Evolutionary conservation across 2,113 vertebrate genomes (phyloP).

Genomic region (Amia ocellicauda): DNA sequence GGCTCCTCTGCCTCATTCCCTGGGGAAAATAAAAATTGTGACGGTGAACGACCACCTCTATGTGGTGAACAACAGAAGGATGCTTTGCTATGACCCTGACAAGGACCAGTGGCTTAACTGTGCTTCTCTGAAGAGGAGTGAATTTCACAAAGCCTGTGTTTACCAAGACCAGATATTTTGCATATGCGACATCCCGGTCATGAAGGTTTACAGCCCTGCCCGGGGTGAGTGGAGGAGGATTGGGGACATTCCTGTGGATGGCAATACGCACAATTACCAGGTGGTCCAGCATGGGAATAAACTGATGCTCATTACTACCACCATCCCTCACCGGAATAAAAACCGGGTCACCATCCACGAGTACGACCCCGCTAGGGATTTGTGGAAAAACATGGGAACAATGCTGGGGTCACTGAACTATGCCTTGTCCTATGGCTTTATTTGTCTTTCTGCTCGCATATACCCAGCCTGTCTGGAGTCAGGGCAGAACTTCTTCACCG

Average conservation of each 20-base stretch:
- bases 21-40: slow-evolving; percentile 79
- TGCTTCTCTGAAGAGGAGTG: slow-evolving; percentile 73
- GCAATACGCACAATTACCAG: slow-evolving; percentile 78
- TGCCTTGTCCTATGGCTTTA: slow-evolving; percentile 65
- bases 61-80: slow-evolving; percentile 77
- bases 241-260: slow-evolving; percentile 76
- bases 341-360: slow-evolving; percentile 81
- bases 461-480: slow-evolving; percentile 77
- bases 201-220: slow-evolving; percentile 79
- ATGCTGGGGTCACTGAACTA: slow-evolving; percentile 72
- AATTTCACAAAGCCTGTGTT: slow-evolving; percentile 81
- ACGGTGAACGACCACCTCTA: slow-evolving; percentile 76
- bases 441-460: slow-evolving; percentile 76
- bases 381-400: slow-evolving; percentile 74
- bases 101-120: slow-evolving; percentile 81
- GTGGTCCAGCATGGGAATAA: slow-evolving; percentile 73
- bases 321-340: slow-evolving; percentile 76
- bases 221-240: slow-evolving; percentile 76
- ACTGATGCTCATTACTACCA: slow-evolving; percentile 77
- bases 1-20: slow-evolving; percentile 75
- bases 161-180: slow-evolving; percentile 83
- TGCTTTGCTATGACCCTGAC: slow-evolving; percentile 79
- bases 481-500: slow-evolving; percentile 76
- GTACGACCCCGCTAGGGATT: slow-evolving; percentile 68
- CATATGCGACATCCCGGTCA: slow-evolving; percentile 80